Conservation (phyloP, 2,797 vertebrate genomes). For the Chrosomus eos region DNA sequence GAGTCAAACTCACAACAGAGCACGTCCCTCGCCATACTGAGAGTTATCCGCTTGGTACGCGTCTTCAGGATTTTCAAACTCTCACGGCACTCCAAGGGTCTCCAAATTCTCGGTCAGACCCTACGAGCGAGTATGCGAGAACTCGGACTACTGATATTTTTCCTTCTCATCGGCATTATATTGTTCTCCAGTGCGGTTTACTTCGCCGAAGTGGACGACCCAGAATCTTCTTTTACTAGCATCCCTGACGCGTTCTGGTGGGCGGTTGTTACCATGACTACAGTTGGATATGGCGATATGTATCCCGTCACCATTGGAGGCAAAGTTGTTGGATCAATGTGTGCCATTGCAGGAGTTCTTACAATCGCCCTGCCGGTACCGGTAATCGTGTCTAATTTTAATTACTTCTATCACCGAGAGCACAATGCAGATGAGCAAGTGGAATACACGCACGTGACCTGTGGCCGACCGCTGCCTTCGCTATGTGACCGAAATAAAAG, state of each 20-base stretch:
- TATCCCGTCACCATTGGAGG: slow-evolving; percentile 92
- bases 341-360: slow-evolving; percentile 92
- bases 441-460: slow-evolving; percentile 90
- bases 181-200: slow-evolving; percentile 95
- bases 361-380: slow-evolving; percentile 94
- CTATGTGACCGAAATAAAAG: slow-evolving; percentile 80
- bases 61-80: slow-evolving; percentile 94
- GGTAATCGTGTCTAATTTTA: slow-evolving; percentile 97
- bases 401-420: slow-evolving; percentile 96
- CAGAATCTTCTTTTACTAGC: slow-evolving; percentile 85
- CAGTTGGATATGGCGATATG: slow-evolving; percentile 97
- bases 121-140: slow-evolving; percentile 90
- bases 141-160: slow-evolving; percentile 92
- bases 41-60: slow-evolving; percentile 88
- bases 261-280: slow-evolving; percentile 98
- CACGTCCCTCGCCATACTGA: slow-evolving; percentile 88
- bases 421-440: slow-evolving; percentile 86
- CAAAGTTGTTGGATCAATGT: slow-evolving; percentile 93
- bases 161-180: slow-evolving; percentile 91
- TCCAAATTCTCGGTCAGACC: slow-evolving; percentile 90
- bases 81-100: slow-evolving; percentile 90
- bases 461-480: slow-evolving; percentile 80
- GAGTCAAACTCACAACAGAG: slow-evolving; percentile 86
- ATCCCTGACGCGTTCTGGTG: slow-evolving; percentile 97
- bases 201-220: slow-evolving; percentile 92